Evolutionary conservation across 1,140 invertebrate species (phyloP).

Genomic region (Leptestheria dahalacensis): DNA sequence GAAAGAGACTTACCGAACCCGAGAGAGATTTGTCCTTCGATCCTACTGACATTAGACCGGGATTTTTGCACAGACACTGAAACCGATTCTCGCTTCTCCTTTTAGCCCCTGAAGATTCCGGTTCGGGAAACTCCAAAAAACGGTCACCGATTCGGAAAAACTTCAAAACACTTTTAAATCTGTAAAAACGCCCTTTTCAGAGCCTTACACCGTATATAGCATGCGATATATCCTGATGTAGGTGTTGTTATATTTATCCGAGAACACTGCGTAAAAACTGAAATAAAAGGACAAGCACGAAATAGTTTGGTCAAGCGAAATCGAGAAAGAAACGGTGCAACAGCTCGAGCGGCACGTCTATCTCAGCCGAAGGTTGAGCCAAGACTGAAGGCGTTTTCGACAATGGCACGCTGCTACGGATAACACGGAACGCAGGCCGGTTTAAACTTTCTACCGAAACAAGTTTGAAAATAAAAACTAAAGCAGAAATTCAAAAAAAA

Average conservation of each 20-base stretch:
- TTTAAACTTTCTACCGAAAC: not conserved
- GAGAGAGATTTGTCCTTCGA: not conserved
- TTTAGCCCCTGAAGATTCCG: too few relatives aligned
- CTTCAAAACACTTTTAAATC: too few relatives aligned
- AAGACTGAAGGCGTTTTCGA: not conserved
- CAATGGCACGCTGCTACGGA: not conserved
- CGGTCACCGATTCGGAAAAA: not conserved
- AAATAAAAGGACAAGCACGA: not conserved
- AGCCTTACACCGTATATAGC: too few relatives aligned
- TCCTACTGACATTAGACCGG: not conserved
- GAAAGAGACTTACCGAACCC: not conserved
- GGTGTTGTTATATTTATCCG: not conserved
- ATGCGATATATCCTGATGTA: not conserved
- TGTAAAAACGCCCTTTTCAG: too few relatives aligned
- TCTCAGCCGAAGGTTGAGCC: not conserved
- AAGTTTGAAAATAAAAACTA: not conserved
- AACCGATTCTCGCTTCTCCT: too few relatives aligned
- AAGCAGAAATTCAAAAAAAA: too few relatives aligned
- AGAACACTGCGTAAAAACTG: not conserved
- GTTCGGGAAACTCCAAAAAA: not conserved
- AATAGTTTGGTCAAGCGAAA: not conserved
- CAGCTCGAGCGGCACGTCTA: not conserved
- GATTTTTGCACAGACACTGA: too few relatives aligned
- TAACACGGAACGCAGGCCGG: not conserved
- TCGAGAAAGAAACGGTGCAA: not conserved